A percentile compares a stretch with the other conserved stretches of the same genome.
Evolutionary conservation across 2,888 invertebrate genomes (phyloP).

Genomic region (Apoderus coryli): DNA sequence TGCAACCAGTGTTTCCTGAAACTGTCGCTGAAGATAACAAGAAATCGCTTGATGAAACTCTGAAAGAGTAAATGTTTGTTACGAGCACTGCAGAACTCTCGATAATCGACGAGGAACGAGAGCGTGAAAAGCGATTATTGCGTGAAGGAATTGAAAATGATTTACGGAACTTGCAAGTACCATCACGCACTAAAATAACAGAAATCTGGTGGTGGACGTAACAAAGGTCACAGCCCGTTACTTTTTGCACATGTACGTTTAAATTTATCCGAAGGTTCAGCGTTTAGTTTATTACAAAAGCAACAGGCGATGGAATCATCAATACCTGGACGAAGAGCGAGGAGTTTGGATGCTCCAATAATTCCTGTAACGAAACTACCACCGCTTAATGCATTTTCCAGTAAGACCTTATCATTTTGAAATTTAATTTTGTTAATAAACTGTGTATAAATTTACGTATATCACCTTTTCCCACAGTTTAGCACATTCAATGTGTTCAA

Average conservation of each 20-base stretch:
- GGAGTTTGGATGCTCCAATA: constrained; percentile 72
- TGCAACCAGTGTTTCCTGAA: constrained; percentile 31
- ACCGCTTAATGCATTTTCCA: constrained; percentile 73
- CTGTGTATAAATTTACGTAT: no score
- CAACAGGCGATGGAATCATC: constrained; percentile 67
- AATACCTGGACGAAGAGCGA: constrained; percentile 58
- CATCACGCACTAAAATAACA: constrained; percentile 40
- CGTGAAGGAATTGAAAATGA: constrained; percentile 31
- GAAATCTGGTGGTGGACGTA: constrained; percentile 57
- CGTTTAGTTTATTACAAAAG: constrained; percentile 55
- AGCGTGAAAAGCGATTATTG: constrained; percentile 27
- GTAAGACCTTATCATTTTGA: no score
- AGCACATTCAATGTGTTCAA: no score
- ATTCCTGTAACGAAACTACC: constrained; percentile 67
- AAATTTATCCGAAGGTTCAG: constrained; percentile 74
- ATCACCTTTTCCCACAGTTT: no score
- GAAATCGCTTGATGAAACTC: constrained; percentile 28
- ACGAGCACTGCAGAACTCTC: no score
- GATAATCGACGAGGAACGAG: constrained; percentile 24
- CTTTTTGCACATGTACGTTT: constrained; percentile 66
- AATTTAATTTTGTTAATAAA: no score
- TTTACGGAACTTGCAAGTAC: constrained; percentile 29
- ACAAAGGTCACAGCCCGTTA: constrained; percentile 61
- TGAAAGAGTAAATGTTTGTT: constrained; percentile 22
- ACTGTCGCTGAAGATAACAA: constrained; percentile 28